These are phyloP conservation scores for Rhynchonycteris naso DNA, from an alignment of 2,797 vertebrate genomes.

Conservation along the genomic window DNA sequence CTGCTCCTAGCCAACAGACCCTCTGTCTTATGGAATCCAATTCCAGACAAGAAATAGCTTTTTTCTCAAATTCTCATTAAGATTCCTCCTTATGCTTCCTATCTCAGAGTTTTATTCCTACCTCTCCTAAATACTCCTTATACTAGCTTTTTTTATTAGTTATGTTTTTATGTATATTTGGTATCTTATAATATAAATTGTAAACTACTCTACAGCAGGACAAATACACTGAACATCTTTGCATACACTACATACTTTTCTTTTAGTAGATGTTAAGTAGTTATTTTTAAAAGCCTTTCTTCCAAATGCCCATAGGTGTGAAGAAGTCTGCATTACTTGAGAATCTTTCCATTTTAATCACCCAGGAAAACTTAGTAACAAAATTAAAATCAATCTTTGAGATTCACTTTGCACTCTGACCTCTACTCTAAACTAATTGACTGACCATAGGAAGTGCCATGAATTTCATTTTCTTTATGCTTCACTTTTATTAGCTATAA, in stretches of 20 bases:
- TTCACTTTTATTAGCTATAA: background rate
- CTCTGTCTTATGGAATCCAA: background rate
- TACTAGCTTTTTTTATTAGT: background rate
- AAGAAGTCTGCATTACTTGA: background rate
- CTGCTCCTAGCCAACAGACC: background rate
- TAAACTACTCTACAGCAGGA: background rate
- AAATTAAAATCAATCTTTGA: background rate
- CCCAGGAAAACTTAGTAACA: background rate
- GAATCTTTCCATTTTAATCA: background rate
- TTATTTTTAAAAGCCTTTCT: background rate
- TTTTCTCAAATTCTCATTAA: background rate
- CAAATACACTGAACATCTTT: background rate
- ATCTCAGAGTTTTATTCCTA: background rate
- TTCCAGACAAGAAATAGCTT: background rate
- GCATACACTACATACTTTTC: background rate
- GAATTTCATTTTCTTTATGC: background rate
- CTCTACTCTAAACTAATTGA: background rate
- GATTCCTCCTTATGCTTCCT: background rate
- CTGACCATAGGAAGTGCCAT: fast-evolving
- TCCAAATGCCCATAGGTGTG: background rate
- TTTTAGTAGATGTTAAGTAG: background rate
- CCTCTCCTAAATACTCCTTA: background rate
- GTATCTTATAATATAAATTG: background rate
- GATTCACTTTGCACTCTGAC: background rate
- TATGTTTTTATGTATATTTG: background rate